These are phyloP conservation scores for Beroe ovata DNA, from an alignment of 37 sponge, comb jelly and placozoan genomes.

Conservation along the genomic window DNA sequence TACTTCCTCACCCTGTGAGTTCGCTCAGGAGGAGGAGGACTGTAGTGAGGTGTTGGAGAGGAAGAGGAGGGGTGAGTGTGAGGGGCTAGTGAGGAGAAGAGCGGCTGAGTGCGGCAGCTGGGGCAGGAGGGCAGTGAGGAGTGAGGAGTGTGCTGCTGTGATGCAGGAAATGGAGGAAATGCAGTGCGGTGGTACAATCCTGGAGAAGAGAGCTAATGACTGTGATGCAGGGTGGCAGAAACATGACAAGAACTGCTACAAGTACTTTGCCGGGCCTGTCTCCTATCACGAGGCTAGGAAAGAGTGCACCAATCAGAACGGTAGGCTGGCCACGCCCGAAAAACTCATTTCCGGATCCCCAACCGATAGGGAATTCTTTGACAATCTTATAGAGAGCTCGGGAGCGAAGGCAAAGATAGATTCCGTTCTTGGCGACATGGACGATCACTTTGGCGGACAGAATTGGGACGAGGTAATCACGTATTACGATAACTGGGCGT, in stretches of 20 bases:
- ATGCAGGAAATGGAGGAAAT: background rate
- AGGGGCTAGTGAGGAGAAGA: background rate
- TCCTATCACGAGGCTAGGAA: background rate
- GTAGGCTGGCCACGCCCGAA: background rate
- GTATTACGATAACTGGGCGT: slow-evolving; percentile 62
- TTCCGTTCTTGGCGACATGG: background rate
- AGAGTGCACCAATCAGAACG: background rate
- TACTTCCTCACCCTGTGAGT: background rate
- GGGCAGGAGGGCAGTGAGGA: background rate
- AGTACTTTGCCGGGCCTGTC: slow-evolving; percentile 10
- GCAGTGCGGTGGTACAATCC: background rate
- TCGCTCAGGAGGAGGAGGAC: background rate
- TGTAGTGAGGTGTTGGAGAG: background rate
- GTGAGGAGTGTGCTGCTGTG: background rate
- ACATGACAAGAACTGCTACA: background rate
- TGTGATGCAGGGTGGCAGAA: background rate
- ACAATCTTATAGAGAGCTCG: slow-evolving; percentile 34
- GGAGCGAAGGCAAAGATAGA: background rate
- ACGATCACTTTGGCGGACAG: slow-evolving; percentile 31
- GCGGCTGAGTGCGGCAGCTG: background rate
- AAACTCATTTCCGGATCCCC: background rate
- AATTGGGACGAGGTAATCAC: slow-evolving; percentile 21
- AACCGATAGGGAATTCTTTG: slow-evolving; percentile 37
- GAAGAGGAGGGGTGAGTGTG: slow-evolving; percentile 19
- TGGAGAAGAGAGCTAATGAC: background rate